Conservation (phyloP, 2,797 vertebrate genomes). For the Schizothorax lantsangensis region DNA sequence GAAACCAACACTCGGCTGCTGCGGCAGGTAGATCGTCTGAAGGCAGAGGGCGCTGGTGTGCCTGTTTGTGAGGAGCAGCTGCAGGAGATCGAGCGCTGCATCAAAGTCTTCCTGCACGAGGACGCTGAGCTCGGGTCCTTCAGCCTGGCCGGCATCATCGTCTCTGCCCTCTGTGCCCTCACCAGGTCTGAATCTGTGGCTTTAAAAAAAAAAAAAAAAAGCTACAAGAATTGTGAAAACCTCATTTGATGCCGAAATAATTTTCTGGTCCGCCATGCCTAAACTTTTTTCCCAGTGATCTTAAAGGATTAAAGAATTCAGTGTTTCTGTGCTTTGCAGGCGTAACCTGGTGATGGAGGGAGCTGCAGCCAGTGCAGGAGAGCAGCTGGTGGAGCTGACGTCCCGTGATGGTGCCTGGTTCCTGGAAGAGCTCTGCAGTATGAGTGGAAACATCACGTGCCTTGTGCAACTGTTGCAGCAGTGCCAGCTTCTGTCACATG, state of each 20-base stretch:
- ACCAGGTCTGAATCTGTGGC: conserved; percentile 81
- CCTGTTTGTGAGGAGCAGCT: conserved; percentile 93
- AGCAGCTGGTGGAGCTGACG: conserved; percentile 93
- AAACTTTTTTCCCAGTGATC: background rate
- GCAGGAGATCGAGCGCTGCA: conserved; percentile 97
- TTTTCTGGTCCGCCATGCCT: background rate
- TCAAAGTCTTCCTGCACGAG: conserved; percentile 91
- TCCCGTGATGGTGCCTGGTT: conserved; percentile 98
- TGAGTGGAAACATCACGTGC: conserved; percentile 93
- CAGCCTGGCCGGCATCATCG: conserved; percentile 91
- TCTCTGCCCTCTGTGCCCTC: conserved; percentile 92
- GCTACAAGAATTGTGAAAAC: background rate
- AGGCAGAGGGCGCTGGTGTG: conserved; percentile 89
- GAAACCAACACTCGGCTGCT: conserved; percentile 89
- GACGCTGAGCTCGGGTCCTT: conserved; percentile 92
- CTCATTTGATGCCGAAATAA: background rate
- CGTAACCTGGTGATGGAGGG: conserved; percentile 97
- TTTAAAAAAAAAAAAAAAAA: background rate
- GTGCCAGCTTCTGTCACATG: conserved; percentile 90
- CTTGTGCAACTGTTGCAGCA: conserved; percentile 90
- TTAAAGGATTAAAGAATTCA: background rate
- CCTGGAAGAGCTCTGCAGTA: conserved; percentile 96
- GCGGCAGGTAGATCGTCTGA: conserved; percentile 90
- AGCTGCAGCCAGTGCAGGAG: conserved; percentile 91
- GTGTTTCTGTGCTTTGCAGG: conserved; percentile 68